These are phyloP conservation scores for Mormoops blainvillei DNA, from an alignment of 2,113 vertebrate species.

Conservation along the genomic window DNA sequence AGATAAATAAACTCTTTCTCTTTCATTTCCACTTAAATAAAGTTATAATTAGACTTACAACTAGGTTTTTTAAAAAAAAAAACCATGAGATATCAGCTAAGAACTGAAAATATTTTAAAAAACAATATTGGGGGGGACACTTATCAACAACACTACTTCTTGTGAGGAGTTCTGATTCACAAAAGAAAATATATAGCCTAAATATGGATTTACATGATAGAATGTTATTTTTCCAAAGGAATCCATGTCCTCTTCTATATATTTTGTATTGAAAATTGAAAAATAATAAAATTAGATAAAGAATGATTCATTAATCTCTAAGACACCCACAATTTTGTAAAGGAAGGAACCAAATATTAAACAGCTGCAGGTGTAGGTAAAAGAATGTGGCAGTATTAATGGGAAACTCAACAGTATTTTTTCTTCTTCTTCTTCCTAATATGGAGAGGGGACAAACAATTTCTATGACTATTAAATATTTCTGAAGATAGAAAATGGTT, in stretches of 20 bases:
- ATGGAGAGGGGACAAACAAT: not conserved
- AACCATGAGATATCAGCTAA: conserved; percentile 1
- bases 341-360: not conserved
- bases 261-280: not conserved
- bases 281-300: not conserved
- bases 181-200: not conserved
- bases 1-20: conserved; percentile 25
- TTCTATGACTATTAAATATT: not conserved
- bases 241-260: not conserved
- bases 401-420: not conserved
- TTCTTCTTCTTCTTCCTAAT: not conserved
- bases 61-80: conserved; percentile 35
- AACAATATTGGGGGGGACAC: not conserved
- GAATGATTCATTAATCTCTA: not conserved
- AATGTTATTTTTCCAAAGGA: not conserved
- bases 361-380: not conserved
- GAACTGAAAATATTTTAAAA: not conserved
- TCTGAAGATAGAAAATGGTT: not conserved
- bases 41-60: conserved; percentile 40
- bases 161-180: not conserved
- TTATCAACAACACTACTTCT: not conserved
- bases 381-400: not conserved
- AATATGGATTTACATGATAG: not conserved
- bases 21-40: conserved; percentile 45
- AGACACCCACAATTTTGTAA: not conserved